Conservation (phyloP, 2,888 invertebrate species). For the Hirudinaria manillensis region DNA sequence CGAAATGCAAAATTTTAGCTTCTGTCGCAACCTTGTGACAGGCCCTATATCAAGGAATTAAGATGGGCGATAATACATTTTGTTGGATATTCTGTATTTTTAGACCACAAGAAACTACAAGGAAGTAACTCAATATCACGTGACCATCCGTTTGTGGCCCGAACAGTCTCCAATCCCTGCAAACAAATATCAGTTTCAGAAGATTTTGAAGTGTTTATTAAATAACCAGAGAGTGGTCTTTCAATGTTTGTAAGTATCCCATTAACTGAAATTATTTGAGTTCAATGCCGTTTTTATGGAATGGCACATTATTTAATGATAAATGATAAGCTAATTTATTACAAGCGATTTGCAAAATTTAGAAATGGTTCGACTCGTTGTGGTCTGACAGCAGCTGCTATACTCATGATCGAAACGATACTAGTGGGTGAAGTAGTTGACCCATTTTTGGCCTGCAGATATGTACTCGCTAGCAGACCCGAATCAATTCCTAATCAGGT, state of each 20-base stretch:
- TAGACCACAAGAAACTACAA: no score
- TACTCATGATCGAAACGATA: conserved; percentile 23
- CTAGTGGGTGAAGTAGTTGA: neutral
- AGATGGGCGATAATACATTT: no score
- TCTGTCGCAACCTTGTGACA: no score
- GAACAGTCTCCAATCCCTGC: neutral
- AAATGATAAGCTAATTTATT: no score
- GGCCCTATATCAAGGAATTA: no score
- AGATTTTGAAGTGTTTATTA: neutral
- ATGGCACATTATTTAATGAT: no score
- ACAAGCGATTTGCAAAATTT: neutral
- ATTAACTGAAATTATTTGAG: neutral
- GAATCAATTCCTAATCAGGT: conserved; percentile 21
- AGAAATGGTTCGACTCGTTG: neutral
- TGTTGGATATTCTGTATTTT: no score
- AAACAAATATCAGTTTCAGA: neutral
- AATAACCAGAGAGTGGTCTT: neutral
- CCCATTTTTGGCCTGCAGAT: conserved; percentile 22
- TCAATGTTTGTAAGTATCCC: neutral
- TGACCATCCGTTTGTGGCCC: neutral
- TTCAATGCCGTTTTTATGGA: no score
- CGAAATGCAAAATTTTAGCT: no score
- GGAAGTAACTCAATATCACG: neutral
- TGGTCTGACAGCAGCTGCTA: conserved; percentile 14
- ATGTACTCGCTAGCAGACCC: conserved; percentile 22